Conservation (phyloP, 2,113 vertebrate species). For the Actinemys pallida region DNA sequence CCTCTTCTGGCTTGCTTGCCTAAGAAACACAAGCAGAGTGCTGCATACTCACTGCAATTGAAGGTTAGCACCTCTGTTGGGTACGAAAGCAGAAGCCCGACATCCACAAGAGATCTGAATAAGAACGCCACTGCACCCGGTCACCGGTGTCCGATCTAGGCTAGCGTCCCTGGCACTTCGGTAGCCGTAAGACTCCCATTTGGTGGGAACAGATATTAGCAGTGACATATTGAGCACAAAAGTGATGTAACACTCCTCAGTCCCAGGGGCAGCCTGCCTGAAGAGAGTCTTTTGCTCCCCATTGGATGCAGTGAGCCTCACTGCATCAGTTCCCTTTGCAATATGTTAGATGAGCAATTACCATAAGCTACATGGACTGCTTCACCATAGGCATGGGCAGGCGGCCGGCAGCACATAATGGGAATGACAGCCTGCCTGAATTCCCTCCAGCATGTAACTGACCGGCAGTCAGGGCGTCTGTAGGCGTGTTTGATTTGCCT, state of each 20-base stretch:
- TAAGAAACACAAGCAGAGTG: not conserved
- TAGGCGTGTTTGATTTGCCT: not conserved
- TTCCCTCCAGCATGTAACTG: not conserved
- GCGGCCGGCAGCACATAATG: not conserved
- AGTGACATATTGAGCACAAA: slow-evolving; percentile 16
- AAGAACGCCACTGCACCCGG: rapidly evolving
- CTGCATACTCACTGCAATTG: slow-evolving; percentile 25
- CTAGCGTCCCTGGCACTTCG: not conserved
- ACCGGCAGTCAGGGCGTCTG: not conserved
- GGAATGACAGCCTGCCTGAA: not conserved
- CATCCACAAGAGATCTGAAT: not conserved
- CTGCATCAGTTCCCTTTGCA: not conserved
- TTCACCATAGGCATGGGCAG: not conserved
- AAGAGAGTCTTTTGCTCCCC: not conserved
- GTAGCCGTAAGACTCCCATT: not conserved
- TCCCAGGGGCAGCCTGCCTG: not conserved
- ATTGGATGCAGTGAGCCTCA: not conserved
- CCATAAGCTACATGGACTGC: not conserved
- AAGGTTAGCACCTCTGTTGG: not conserved
- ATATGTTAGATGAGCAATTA: not conserved
- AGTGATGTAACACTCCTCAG: not conserved
- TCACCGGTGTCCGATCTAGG: not conserved
- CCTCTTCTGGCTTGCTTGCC: not conserved
- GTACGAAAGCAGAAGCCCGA: not conserved
- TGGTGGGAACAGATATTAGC: not conserved